Evolutionary conservation across 2,113 vertebrate genomes (phyloP), one percentile per base, ranked within the genome.

Genomic region (Anarrhichthys ocellatus): DNA sequence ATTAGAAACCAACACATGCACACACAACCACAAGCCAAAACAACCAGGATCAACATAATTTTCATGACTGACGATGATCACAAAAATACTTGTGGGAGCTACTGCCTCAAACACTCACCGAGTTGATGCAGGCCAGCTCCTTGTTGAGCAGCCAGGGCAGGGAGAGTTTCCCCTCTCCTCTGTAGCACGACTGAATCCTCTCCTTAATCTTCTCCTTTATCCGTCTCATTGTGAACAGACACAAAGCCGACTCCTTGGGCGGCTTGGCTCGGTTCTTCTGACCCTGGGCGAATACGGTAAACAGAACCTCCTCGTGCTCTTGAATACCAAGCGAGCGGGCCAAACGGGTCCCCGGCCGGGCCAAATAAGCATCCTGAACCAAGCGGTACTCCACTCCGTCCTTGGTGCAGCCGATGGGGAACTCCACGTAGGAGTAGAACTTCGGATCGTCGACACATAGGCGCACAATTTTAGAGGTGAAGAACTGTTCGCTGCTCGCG

Each of bases 201-300:
- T 98, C 97, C 93, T 99, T 99, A 93, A 99, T 99, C 95, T 96
- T 97, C 94, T 99, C 96, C 92, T 99, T 99, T 94, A 99, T 97
- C 91, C 95, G 95, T 73, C 95, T 93, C 93, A 99, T 95, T 24
- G 98, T 99, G 93, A 99, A 99, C 75, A 99, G 95, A 90, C 98
- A 99, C 84, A 99, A 94, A 29, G 95, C 97, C 0, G 98, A 97
- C 94, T 99, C 98, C 94, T 97, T 97, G 84, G 98, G 98, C 0
- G 98, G 98, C 87, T 98, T 97, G 89, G 96, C 96, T 40, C 98
- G 94, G 91, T 99, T 99, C 96, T 99, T 99, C 95, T 99, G 98
- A 85, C 98, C 98, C 95, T 99, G 97, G 8, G 98, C 96, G 2
- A 99, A 99, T 68, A 99, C 95, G 0, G 97, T 97, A 93, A 99